Base-by-base conservation (phyloP, 64 coral and sea anemone species). In the Pocillopora verrucosa region DNA sequence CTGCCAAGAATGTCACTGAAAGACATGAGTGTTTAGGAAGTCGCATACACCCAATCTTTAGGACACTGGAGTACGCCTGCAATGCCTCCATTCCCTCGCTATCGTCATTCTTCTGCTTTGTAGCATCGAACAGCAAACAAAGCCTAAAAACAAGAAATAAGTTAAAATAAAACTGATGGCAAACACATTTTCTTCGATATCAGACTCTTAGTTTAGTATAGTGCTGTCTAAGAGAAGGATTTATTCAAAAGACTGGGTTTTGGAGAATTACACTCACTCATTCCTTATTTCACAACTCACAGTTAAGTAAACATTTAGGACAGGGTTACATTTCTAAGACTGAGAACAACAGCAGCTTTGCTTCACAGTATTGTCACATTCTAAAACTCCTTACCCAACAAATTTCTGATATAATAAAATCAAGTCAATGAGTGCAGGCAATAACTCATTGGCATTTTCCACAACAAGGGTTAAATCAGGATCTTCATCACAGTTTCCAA, bases 331-430 rank as follows among this genome's bases (percentile, higher is more conserved):
- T 51, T 51, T 51, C 41, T 7, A 51, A 51, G 41, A 51, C 3
- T 51, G 7, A 51, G 41, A 51, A 51, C 41, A 51, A 4, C 41
- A 4, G 41, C 41, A 76, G 75, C 10, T 16, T 35, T 9, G 13
- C 75, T 56, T 57, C 20, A 57, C 36, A 9, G 11, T 57, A 57
- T 78, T 20, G 11, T 26, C 5, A 30, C 41, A 51, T 3, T 51
- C 24, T 25, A 15, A 25, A 34, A 35, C 16, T 10, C 15, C 63
- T 78, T 87, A 97, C 95, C 88, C 90, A 83, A 83, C 91, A 93
- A 93, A 95, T 45, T 84, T 95, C 86, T 99, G 97, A 86, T 93
- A 99, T 37, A 91, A 60, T 19, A 88, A 76, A 88, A 99, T 93
- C 59, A 99, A 73, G 11, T 95, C 93, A n/a, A 95, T 58, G 11